phyloP scores from a whole-genome alignment of 2,888 invertebrate species.

The Busseola fusca region DNA sequence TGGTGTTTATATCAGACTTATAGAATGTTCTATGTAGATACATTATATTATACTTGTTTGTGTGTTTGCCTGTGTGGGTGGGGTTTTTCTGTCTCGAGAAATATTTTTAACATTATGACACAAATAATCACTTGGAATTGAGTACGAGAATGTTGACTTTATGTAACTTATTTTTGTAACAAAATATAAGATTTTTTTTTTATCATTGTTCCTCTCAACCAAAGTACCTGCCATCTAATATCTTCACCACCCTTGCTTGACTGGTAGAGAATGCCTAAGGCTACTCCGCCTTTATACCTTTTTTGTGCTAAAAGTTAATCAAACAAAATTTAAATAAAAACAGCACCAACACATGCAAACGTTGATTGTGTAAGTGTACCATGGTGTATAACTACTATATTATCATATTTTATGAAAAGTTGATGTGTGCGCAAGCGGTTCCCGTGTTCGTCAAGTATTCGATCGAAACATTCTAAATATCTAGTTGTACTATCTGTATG shows the following conservation, averaged over 20 bases:
- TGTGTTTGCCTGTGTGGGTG: conserved; percentile 36
- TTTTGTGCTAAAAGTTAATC: no score
- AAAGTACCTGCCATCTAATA: no score
- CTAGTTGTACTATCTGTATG: conserved; percentile 49
- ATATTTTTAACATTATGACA: not conserved
- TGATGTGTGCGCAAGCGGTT: conserved; percentile 49
- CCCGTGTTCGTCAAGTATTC: conserved; percentile 59
- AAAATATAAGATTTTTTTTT: no score
- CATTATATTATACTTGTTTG: conserved; percentile 52
- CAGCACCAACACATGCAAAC: conserved; percentile 36
- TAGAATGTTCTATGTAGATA: conserved; percentile 60
- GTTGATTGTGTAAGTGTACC: conserved; percentile 55
- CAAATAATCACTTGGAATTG: no score
- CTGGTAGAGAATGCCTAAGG: no score
- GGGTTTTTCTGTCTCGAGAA: not conserved
- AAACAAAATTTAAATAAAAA: conserved; percentile 3
- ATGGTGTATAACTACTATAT: conserved; percentile 58
- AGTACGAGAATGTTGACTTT: no score
- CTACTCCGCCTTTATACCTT: no score
- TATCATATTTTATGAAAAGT: conserved; percentile 57
- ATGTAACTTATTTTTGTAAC: no score
- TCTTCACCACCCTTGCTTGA: no score
- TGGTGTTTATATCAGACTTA: conserved; percentile 59
- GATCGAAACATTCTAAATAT: conserved; percentile 55
- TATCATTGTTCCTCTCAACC: no score